Base-by-base conservation (phyloP, 2,113 vertebrate species). In the Prunella himalayana region DNA sequence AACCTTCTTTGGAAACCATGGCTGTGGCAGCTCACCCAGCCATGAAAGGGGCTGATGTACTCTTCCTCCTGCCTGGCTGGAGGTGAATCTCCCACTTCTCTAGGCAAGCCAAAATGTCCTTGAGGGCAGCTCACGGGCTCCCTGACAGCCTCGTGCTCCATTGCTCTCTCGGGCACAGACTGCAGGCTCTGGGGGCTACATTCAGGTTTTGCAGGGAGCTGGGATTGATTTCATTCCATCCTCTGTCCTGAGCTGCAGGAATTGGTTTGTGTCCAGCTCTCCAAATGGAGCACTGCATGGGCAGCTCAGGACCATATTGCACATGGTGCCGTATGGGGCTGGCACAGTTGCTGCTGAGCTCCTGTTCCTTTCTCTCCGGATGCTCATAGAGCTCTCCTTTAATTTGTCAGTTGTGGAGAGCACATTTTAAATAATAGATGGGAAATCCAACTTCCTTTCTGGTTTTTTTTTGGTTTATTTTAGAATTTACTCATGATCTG, bases 81-180 rank as follows among this genome's bases (percentile, higher is more conserved):
- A 78, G 42, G 30, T 37, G 39, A 90, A 30, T 22, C 3, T 21
- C 15, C 19, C 35, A 39, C 8, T 6, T 17, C 41, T 56, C 15
- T 44, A 41, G 18, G 39, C 45, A 77, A 72, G 33, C 37, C 59
- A 83, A 42, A 61, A 76, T 76, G 79, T 82, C 28, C 39, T 42
- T 59, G 30, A 35, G 42, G 18, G 35, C n/a, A 64, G 17, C 42
- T 39, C 16, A 10, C 33, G 15, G 72, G 15, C 13, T 84, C 20
- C 31, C 33, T 84, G 0, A 0, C 27, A 37, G 75, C 41, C 41
- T 72, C 1, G 21, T 56, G 33, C 63, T 56, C 37, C 2, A 3
- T 25, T 42, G 9, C 27, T 76, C 25, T 56, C 31, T 30, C 44
- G 45, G 44, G 35, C 28, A 17, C n/a, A 44, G 49, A 15, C 54